Conservation (phyloP, 2,888 invertebrate genomes). For the Anthoptus insignis region DNA sequence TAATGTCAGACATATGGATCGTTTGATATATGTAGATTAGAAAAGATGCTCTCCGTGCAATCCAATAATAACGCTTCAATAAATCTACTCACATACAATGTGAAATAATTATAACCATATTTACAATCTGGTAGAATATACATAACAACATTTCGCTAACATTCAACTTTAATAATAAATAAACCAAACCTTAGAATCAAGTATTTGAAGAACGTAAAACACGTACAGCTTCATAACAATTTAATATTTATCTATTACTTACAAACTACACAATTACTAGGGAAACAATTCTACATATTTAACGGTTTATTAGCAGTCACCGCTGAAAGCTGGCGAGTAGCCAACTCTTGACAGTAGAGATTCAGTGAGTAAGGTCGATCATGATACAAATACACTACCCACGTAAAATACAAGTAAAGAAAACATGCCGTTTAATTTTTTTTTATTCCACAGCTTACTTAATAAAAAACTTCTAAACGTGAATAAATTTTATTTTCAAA, state of each 20-base stretch:
- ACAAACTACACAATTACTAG: constrained; percentile 54
- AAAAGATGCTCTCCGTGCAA: no score
- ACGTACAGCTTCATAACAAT: constrained; percentile 27
- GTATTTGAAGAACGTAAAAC: not conserved
- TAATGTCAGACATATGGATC: no score
- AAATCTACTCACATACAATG: not conserved
- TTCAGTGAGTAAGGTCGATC: constrained; percentile 57
- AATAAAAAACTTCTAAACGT: constrained; percentile 11
- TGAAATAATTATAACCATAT: not conserved
- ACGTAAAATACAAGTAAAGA: constrained; percentile 41
- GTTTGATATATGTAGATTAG: no score
- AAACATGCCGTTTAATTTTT: no score
- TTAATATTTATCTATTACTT: constrained; percentile 17
- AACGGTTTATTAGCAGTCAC: constrained; percentile 68
- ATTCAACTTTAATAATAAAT: not conserved
- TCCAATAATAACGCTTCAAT: constrained; percentile 9
- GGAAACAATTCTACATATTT: constrained; percentile 70
- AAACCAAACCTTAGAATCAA: not conserved
- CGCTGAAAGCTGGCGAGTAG: constrained; percentile 65
- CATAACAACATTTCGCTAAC: not conserved
- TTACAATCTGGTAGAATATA: no score
- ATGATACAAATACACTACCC: constrained; percentile 61
- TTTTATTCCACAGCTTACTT: no score
- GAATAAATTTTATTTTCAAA: constrained; percentile 69
- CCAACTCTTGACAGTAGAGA: constrained; percentile 59